These are phyloP conservation scores for Campoletis raptor DNA, from an alignment of 2,888 invertebrate genomes.

Conservation along the genomic window DNA sequence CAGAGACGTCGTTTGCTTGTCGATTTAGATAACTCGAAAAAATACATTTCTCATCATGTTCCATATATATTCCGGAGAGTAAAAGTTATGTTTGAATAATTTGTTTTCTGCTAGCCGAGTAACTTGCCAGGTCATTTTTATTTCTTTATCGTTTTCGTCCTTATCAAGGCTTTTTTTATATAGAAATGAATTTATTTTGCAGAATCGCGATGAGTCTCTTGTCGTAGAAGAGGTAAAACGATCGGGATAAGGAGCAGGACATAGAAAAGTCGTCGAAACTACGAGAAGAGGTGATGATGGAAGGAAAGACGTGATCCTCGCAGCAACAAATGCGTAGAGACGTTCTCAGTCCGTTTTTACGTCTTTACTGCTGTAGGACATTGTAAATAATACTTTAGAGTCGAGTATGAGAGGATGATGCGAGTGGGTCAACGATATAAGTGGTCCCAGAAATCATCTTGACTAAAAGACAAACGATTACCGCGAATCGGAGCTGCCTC, in stretches of 20 bases:
- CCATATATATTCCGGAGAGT: conserved; percentile 65
- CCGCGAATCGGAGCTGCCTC: conserved; percentile 16
- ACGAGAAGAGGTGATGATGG: conserved; percentile 2
- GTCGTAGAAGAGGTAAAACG: conserved; percentile 41
- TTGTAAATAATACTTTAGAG: conserved; percentile 18
- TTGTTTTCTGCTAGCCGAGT: conserved; percentile 51
- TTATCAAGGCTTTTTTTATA: conserved; percentile 26
- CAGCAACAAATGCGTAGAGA: neutral
- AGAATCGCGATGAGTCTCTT: conserved; percentile 57
- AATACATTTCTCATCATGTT: conserved; percentile 75
- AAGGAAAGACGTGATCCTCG: neutral
- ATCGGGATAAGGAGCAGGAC: conserved; percentile 7
- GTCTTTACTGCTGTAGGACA: neutral
- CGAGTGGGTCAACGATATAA: conserved; percentile 64
- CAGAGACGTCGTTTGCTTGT: conserved; percentile 48
- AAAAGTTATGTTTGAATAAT: conserved; percentile 55
- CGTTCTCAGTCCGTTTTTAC: neutral
- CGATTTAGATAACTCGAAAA: conserved; percentile 65
- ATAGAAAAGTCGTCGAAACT: conserved; percentile 15
- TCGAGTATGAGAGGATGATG: conserved; percentile 11
- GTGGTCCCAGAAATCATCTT: conserved; percentile 73
- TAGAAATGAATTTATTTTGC: conserved; percentile 56
- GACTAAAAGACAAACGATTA: conserved; percentile 67
- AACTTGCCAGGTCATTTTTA: conserved; percentile 51
- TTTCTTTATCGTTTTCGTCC: conserved; percentile 39